Conservation (phyloP, 2,888 invertebrate species). For the Papilio protenor region DNA sequence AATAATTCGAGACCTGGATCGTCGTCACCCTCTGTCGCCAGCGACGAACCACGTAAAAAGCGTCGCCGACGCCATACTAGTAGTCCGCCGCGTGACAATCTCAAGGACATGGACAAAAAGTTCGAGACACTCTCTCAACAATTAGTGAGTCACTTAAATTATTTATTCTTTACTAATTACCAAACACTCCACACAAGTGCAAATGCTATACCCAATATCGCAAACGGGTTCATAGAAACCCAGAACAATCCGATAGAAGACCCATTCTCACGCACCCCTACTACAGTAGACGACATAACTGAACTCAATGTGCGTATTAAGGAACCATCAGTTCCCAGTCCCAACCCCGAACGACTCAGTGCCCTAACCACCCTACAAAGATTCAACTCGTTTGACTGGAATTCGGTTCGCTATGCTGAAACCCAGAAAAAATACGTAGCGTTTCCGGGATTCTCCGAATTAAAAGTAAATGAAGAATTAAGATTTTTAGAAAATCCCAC, state of each 20-base stretch:
- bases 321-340: constrained; percentile 28
- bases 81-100: neutral
- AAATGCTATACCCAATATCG: neutral
- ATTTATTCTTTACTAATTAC: constrained; percentile 14
- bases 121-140: constrained; percentile 44
- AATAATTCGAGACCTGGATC: neutral
- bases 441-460: constrained; percentile 44
- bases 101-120: constrained; percentile 27
- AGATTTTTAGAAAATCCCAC: constrained; percentile 37
- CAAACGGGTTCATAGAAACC: neutral
- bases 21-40: neutral
- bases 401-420: constrained; percentile 42
- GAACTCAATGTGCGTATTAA: constrained; percentile 29
- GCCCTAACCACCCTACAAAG: constrained; percentile 36
- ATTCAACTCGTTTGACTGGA: constrained; percentile 44
- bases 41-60: neutral
- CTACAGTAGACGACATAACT: constrained; percentile 19
- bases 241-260: neutral
- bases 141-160: constrained; percentile 45
- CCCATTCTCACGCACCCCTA: neutral
- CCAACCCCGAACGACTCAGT: constrained; percentile 39
- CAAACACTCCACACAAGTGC: neutral
- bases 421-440: constrained; percentile 45
- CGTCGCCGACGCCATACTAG: neutral
- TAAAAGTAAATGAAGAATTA: constrained; percentile 46